Evolutionary conservation across 2,888 invertebrate genomes (phyloP).

Genomic region (Bursaphelenchus okinawaensis): DNA sequence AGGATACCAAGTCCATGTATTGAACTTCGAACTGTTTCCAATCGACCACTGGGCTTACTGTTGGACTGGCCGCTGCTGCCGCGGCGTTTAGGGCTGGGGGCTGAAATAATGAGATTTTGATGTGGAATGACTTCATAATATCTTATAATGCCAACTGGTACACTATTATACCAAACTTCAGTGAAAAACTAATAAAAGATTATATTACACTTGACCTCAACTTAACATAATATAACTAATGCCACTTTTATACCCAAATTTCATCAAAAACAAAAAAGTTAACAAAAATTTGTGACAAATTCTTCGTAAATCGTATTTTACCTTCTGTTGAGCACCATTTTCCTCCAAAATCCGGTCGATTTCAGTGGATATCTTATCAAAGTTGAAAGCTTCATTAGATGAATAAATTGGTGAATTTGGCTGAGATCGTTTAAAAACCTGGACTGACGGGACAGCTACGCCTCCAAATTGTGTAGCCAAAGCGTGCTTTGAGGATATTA

Average conservation of each 20-base stretch:
- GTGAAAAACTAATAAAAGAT: neutral
- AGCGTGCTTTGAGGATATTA: constrained; percentile 35
- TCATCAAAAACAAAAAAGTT: too few species aligned
- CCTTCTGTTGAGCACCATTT: neutral
- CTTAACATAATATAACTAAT: too few species aligned
- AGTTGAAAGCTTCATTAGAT: constrained; percentile 8
- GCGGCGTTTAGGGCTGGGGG: constrained; percentile 1
- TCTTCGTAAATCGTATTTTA: too few species aligned
- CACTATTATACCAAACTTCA: too few species aligned
- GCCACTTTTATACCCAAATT: too few species aligned
- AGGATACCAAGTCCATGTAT: constrained; percentile 80
- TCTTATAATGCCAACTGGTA: too few species aligned
- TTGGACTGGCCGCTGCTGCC: neutral
- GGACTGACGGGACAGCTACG: constrained; percentile 25
- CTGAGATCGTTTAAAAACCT: constrained; percentile 24
- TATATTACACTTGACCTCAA: constrained; percentile 3
- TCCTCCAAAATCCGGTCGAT: constrained; percentile 33
- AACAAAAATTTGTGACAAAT: too few species aligned
- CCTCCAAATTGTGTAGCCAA: constrained; percentile 34
- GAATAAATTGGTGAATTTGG: constrained; percentile 22
- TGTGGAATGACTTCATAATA: too few species aligned
- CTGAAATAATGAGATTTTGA: too few species aligned
- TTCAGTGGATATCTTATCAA: constrained; percentile 11
- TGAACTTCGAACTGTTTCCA: constrained; percentile 63
- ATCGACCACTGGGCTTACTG: constrained; percentile 14